Conservation (phyloP, 2,113 vertebrate genomes). For the Pseudopodoces humilis region DNA sequence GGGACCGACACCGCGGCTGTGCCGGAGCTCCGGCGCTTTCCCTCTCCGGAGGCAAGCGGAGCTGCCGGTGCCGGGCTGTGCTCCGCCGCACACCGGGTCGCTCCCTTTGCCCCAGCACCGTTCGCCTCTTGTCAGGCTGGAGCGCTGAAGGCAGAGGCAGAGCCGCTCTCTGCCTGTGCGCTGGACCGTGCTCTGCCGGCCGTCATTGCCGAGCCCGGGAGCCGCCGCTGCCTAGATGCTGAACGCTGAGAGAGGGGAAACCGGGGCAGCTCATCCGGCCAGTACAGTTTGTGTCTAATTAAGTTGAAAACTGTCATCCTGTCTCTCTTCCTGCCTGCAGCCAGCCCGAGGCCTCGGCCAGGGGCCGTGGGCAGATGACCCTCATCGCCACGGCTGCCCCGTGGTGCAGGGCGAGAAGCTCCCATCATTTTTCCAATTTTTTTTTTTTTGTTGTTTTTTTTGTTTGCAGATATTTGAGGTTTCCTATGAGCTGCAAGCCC, state of each 20-base stretch:
- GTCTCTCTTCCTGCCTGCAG: neutral
- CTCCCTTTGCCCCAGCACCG: neutral
- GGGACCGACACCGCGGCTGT: accelerated
- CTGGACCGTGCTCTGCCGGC: accelerated
- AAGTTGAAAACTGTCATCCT: neutral
- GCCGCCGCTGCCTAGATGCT: neutral
- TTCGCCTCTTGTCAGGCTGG: neutral
- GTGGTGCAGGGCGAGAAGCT: neutral
- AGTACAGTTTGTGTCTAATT: neutral
- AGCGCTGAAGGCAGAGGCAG: neutral
- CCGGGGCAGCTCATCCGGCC: neutral
- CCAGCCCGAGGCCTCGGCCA: neutral
- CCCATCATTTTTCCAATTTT: neutral
- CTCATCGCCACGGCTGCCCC: neutral
- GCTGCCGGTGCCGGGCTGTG: accelerated
- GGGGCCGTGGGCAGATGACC: neutral
- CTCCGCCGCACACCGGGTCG: accelerated
- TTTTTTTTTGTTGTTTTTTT: no score
- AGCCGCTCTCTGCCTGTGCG: neutral
- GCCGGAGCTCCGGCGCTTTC: accelerated
- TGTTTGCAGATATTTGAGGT: neutral
- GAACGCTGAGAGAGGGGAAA: neutral
- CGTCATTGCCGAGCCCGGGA: accelerated
- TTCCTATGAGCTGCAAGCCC: neutral
- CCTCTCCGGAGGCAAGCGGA: neutral